Evolutionary conservation across 1,140 invertebrate species (phyloP).

Genomic region (Neodiprion virginianus): DNA sequence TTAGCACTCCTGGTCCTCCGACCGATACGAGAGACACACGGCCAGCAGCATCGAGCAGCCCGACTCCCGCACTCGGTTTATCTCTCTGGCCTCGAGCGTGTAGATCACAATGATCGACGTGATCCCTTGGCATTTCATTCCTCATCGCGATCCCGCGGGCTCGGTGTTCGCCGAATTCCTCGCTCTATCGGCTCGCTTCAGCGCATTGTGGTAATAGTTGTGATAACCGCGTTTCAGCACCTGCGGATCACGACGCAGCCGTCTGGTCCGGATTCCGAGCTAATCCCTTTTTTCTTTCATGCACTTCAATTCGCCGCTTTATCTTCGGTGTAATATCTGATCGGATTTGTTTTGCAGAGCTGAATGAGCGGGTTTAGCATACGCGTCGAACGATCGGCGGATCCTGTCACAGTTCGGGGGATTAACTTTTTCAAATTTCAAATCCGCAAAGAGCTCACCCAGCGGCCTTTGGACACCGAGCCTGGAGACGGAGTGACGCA

Average conservation of each 20-base stretch:
- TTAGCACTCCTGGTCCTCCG: slow-evolving; percentile 25
- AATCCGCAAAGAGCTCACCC: no score
- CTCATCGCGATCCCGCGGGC: background rate
- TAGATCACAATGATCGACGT: slow-evolving; percentile 35
- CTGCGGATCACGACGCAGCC: no score
- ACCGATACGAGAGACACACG: slow-evolving; percentile 26
- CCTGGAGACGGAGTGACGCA: no score
- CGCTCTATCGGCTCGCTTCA: background rate
- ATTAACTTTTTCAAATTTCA: no score
- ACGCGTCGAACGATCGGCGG: no score
- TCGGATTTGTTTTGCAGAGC: no score
- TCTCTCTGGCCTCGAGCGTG: slow-evolving; percentile 28
- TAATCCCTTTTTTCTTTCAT: background rate
- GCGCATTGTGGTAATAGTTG: background rate
- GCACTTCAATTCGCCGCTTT: background rate
- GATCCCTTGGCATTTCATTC: slow-evolving; percentile 46
- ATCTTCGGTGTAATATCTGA: no score
- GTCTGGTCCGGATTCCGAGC: background rate
- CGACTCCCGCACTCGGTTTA: slow-evolving; percentile 32
- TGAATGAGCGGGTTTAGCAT: no score
- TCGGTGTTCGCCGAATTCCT: background rate
- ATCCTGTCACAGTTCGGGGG: no score
- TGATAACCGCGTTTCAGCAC: no score
- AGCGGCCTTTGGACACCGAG: no score
- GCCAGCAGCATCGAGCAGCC: slow-evolving; percentile 20